A percentile compares a stretch with the other conserved stretches of the same genome.
These are phyloP conservation scores for Sebastolobus alascanus DNA, from an alignment of 2,797 vertebrate species.

Conservation along the genomic window DNA sequence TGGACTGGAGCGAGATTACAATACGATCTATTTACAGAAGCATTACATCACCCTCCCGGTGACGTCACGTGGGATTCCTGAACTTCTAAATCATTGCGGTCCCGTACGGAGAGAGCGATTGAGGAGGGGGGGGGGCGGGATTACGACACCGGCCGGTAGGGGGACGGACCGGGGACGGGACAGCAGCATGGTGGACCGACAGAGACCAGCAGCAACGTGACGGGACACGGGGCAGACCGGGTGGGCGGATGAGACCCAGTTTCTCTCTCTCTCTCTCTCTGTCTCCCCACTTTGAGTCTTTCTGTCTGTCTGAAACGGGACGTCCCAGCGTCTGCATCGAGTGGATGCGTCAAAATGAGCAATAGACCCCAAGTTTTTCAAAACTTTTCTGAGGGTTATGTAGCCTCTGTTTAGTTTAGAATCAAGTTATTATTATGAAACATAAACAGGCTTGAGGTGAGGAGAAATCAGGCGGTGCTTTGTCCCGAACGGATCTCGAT, in stretches of 20 bases:
- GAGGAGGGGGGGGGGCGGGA: conserved; percentile 68
- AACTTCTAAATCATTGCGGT: conserved; percentile 99
- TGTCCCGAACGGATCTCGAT: not conserved
- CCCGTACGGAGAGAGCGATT: conserved; percentile 85
- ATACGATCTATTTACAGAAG: conserved; percentile 99
- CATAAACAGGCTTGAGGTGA: not conserved
- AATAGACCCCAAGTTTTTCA: not conserved
- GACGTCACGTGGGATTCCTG: conserved; percentile 99
- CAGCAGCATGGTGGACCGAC: conserved; percentile 22
- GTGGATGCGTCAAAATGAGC: conserved; percentile 24
- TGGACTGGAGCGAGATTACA: conserved; percentile 99
- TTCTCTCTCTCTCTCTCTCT: not conserved
- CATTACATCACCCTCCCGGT: conserved; percentile 98
- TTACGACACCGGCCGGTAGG: conserved; percentile 58
- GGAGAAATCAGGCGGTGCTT: not conserved
- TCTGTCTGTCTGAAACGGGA: conserved; percentile 42
- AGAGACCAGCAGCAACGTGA: conserved; percentile 57
- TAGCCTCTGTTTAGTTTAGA: not conserved
- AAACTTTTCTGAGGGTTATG: not conserved
- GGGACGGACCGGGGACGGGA: conserved; percentile 26
- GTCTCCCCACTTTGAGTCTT: not conserved
- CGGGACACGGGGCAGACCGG: conserved; percentile 57
- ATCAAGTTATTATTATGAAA: not conserved
- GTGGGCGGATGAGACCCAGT: conserved; percentile 44
- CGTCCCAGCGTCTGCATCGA: conserved; percentile 44